Evolutionary conservation across 2,888 invertebrate genomes (phyloP).

Genomic region (Tetragonisca angustula): DNA sequence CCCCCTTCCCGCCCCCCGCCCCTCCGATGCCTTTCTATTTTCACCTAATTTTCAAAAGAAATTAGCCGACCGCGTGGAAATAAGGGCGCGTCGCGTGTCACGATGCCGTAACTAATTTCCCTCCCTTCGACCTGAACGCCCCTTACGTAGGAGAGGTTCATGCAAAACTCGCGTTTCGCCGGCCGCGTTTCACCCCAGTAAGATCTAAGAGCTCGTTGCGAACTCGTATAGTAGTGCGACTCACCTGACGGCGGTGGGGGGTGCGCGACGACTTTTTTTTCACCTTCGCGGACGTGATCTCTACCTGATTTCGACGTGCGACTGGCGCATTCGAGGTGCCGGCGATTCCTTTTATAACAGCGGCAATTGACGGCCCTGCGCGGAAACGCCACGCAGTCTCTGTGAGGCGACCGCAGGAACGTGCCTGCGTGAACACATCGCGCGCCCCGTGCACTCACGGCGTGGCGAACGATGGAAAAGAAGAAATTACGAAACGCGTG

Average conservation of each 20-base stretch:
- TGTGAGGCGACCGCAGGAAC: slow-evolving; percentile 50
- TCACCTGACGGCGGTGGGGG: slow-evolving; percentile 51
- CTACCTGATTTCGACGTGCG: slow-evolving; percentile 69
- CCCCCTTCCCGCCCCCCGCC: no score
- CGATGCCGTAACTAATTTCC: slow-evolving; percentile 21
- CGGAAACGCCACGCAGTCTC: slow-evolving; percentile 75
- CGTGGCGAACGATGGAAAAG: background rate
- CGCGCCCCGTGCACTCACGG: background rate
- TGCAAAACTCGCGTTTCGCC: slow-evolving; percentile 15
- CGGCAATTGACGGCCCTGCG: slow-evolving; percentile 75
- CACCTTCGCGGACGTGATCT: slow-evolving; percentile 58
- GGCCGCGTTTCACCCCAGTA: background rate
- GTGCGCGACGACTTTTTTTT: slow-evolving; percentile 29
- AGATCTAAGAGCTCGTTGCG: background rate
- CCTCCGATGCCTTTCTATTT: background rate
- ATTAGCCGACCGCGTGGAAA: background rate
- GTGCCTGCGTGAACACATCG: slow-evolving; percentile 23
- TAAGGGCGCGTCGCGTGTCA: slow-evolving; percentile 43
- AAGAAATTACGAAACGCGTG: background rate
- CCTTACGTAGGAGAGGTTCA: background rate
- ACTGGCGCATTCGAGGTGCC: slow-evolving; percentile 79
- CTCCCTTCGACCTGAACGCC: slow-evolving; percentile 1
- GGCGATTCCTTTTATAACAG: slow-evolving; percentile 81
- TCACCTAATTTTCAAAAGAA: background rate
- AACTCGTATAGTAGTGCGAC: slow-evolving; percentile 40